These are phyloP conservation scores for Irena cyanogastra DNA, from an alignment of 2,113 vertebrate genomes.

Conservation along the genomic window DNA sequence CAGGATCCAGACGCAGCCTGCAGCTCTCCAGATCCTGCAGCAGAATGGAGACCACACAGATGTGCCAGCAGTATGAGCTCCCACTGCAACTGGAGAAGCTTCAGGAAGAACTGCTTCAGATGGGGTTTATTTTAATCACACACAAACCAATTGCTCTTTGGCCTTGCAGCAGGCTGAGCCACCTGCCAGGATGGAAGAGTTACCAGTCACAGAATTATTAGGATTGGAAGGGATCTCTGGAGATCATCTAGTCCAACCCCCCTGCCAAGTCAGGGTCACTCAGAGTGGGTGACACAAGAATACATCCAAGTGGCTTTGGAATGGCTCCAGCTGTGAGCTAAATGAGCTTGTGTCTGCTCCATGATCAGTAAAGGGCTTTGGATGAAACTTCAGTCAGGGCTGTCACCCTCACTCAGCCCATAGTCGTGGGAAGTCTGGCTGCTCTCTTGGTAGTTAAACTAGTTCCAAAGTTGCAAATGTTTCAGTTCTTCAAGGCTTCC, in stretches of 20 bases:
- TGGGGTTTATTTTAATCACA: background rate
- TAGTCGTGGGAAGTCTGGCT: background rate
- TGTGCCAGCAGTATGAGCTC: background rate
- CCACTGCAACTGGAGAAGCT: background rate
- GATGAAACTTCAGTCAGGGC: background rate
- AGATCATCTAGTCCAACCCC: background rate
- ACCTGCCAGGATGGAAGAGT: background rate
- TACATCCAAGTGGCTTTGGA: background rate
- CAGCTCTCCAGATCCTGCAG: constrained; percentile 92
- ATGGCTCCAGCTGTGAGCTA: background rate
- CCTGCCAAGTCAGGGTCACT: background rate
- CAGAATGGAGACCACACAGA: background rate
- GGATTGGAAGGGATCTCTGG: background rate
- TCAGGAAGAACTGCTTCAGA: background rate
- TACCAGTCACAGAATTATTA: background rate
- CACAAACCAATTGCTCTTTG: background rate
- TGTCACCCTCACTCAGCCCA: background rate
- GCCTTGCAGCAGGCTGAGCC: background rate
- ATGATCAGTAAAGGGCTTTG: background rate
- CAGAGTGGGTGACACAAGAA: background rate
- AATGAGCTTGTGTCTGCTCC: background rate
- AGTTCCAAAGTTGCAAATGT: background rate
- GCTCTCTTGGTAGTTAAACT: background rate
- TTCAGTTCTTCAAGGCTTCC: background rate
- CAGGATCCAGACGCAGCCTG: constrained; percentile 90